Conservation (phyloP, 2,113 vertebrate genomes). For the Garra rufa region DNA sequence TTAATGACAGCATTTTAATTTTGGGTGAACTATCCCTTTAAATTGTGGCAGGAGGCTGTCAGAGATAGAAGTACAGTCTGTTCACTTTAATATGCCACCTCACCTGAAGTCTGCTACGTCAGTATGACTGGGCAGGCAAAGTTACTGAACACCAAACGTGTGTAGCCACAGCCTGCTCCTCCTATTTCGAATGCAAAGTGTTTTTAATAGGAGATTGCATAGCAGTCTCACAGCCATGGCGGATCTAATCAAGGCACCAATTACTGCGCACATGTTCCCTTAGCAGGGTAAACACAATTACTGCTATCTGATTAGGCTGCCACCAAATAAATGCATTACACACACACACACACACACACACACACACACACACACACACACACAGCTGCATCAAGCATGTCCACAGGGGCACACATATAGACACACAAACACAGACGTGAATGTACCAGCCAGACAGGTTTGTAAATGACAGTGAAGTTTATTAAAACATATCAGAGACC, state of each 20-base stretch:
- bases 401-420: constrained; percentile 8
- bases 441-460: background rate
- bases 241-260: constrained; percentile 65
- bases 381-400: constrained; percentile 11
- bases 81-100: background rate
- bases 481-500: constrained; percentile 38
- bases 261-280: constrained; percentile 62
- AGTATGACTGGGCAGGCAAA: background rate
- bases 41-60: too few species aligned
- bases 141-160: constrained; percentile 6
- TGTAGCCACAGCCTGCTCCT: background rate
- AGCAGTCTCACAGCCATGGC: constrained; percentile 35
- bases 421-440: background rate
- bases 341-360: constrained; percentile 12
- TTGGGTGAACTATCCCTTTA: too few species aligned
- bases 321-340: constrained; percentile 56
- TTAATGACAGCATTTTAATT: too few species aligned
- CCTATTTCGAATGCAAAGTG: constrained; percentile 38
- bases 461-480: constrained; percentile 40
- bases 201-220: constrained; percentile 56
- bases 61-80: too few species aligned
- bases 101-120: background rate
- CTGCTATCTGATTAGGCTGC: constrained; percentile 66
- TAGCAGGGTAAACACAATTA: constrained; percentile 68
- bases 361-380: constrained; percentile 35